Conservation (phyloP, 2,113 vertebrate genomes). For the Corythaixoides concolor region DNA sequence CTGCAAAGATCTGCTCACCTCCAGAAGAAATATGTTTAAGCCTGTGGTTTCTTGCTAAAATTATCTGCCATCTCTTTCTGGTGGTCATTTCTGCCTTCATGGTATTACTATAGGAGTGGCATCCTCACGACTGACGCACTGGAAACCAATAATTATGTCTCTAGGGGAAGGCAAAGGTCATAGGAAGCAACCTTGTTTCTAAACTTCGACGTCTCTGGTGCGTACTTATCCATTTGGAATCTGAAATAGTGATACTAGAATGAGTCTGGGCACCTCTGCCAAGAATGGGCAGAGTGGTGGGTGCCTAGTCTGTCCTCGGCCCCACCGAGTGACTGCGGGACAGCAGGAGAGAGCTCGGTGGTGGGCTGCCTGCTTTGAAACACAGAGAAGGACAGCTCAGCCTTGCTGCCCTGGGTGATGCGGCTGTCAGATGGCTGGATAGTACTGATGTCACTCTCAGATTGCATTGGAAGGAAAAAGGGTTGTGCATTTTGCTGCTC, state of each 20-base stretch:
- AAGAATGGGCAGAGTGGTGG: background rate
- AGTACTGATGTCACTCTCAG: background rate
- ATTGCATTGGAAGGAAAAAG: background rate
- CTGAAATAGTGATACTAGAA: background rate
- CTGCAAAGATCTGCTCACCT: background rate
- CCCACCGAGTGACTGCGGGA: accelerated
- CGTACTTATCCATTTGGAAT: background rate
- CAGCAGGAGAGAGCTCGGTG: accelerated
- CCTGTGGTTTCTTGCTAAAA: background rate
- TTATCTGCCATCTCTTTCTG: background rate
- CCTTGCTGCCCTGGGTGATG: background rate
- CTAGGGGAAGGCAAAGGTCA: background rate
- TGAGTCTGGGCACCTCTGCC: background rate
- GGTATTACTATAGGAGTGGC: background rate
- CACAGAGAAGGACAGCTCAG: background rate
- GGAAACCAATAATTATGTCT: background rate
- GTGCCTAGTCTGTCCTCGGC: background rate
- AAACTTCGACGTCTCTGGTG: background rate
- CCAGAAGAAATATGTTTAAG: background rate
- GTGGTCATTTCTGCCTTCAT: background rate
- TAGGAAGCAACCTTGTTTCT: background rate
- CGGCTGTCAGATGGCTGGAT: background rate
- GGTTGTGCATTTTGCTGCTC: background rate
- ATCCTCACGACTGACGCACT: background rate
- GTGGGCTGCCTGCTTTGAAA: background rate